Evolutionary conservation across 2,797 vertebrate species (phyloP).

Genomic region (Catharus ustulatus): DNA sequence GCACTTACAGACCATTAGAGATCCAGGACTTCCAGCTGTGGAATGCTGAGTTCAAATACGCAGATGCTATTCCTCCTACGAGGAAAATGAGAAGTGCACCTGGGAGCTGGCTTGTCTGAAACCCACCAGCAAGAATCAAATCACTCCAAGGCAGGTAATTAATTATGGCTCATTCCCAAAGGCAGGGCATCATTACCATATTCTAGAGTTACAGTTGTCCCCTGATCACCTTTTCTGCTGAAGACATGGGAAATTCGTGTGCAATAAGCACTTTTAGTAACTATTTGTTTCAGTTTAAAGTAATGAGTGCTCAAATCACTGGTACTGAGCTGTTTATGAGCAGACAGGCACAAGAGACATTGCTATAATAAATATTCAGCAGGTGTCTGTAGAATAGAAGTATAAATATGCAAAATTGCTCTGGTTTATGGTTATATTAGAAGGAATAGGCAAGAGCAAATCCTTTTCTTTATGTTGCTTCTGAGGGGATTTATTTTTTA

Average conservation of each 20-base stretch:
- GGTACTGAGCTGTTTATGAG: conserved; percentile 16
- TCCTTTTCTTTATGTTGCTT: conserved; percentile 1
- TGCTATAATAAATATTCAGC: conserved; percentile 23
- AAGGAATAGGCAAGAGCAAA: neutral
- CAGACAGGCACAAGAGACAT: neutral
- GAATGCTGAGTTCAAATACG: neutral
- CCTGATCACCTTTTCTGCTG: neutral
- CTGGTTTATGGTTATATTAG: neutral
- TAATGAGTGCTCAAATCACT: neutral
- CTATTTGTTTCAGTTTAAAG: conserved; percentile 25
- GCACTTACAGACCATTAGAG: neutral
- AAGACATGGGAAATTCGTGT: neutral
- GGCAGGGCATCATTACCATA: neutral
- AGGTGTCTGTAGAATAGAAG: neutral
- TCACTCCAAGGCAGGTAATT: neutral
- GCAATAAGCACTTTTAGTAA: conserved; percentile 11
- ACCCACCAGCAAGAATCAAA: neutral
- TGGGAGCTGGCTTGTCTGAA: neutral
- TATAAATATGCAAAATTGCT: neutral
- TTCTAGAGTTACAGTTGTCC: neutral
- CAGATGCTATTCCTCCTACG: neutral
- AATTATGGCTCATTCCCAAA: neutral
- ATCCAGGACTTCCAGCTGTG: neutral
- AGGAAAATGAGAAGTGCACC: neutral
- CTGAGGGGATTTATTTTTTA: neutral